A percentile compares a stretch with the other conserved stretches of the same genome.
Conservation (phyloP, 2,113 vertebrate genomes). For the Seriola quinqueradiata region DNA sequence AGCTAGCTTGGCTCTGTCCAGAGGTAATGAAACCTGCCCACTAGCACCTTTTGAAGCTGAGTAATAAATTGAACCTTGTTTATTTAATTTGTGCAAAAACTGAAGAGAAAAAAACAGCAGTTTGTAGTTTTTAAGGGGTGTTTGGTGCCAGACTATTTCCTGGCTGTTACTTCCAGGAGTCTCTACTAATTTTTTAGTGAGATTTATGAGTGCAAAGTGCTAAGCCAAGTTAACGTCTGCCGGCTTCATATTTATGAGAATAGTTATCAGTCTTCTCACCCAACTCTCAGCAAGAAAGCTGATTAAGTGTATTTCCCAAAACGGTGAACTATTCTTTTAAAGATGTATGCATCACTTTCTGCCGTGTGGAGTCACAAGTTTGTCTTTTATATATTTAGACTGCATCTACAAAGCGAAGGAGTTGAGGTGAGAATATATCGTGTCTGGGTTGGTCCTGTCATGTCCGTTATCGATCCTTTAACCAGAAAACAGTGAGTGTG, state of each 20-base stretch:
- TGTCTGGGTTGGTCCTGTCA: constrained; percentile 11
- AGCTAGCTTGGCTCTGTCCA: not conserved
- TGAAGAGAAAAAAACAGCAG: not conserved
- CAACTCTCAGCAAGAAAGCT: no score
- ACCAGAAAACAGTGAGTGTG: not conserved
- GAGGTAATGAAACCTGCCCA: not conserved
- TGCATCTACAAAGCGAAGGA: constrained; percentile 40
- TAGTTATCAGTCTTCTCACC: not conserved
- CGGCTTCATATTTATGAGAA: not conserved
- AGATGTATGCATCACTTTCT: not conserved
- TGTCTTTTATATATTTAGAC: constrained; percentile 60
- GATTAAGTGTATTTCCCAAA: constrained; percentile 2
- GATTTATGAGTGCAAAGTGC: no score
- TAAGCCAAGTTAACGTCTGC: not conserved
- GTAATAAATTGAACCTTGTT: not conserved
- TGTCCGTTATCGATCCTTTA: constrained; percentile 18
- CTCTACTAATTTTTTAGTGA: not conserved
- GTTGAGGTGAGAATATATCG: constrained; percentile 60
- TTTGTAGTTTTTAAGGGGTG: not conserved
- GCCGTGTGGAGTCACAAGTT: constrained; percentile 12
- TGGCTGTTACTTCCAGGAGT: not conserved
- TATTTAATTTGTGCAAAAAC: no score
- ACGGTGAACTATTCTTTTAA: not conserved
- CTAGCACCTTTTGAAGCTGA: not conserved
- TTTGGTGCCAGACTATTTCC: not conserved